Evolutionary conservation across 2,797 vertebrate species (phyloP), one percentile per base, ranked within the genome.

Genomic region (Galagoides demidoff): DNA sequence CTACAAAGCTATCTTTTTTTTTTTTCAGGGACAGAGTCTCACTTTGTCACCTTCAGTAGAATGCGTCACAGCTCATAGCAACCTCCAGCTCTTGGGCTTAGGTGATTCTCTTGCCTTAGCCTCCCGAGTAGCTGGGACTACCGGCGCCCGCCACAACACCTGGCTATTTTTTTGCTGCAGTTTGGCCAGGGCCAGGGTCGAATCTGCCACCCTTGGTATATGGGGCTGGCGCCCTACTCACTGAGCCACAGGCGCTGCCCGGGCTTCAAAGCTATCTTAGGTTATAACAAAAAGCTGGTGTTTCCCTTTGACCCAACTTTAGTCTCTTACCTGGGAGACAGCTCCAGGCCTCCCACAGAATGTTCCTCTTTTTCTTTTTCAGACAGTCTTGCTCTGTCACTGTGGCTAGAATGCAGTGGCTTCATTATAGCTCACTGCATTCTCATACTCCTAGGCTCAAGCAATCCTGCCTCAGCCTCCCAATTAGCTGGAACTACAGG

Each of bases 231-330:
- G 12, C 13, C 49, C 3, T 49, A 49, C 49, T 49, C 49, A 49
- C 49, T 49, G 13, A 49, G 49, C 49, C 49, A 49, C 13, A 49
- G 49, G 49, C 13, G 13, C 49, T 49, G 49, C 49, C 45, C 13
- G 13, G 49, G 49, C 49, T 66, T 20, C 55, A 55, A 55, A 55
- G 17, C 5, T 55, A 55, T 55, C 55, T 55, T 55, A 55, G 52
- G 6, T 71, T 82, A 13, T 82, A 79, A 3, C 27, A 70, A 89
- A 96, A 94, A 85, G 17, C 31, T 77, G 86, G 20, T 82, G 52
- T 89, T 82, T 64, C n/a, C 90, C 43, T 89, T 90, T 34, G 52
- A 93, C 45, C 34, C 20, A 77, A 52, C 49, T 85, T 90, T 85
- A 34, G 59, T 85, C 64, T 76, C 27, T 68, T 27, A 61, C 12